Base-by-base conservation (phyloP, 2,888 invertebrate species). In the Conops quadrifasciatus region DNA sequence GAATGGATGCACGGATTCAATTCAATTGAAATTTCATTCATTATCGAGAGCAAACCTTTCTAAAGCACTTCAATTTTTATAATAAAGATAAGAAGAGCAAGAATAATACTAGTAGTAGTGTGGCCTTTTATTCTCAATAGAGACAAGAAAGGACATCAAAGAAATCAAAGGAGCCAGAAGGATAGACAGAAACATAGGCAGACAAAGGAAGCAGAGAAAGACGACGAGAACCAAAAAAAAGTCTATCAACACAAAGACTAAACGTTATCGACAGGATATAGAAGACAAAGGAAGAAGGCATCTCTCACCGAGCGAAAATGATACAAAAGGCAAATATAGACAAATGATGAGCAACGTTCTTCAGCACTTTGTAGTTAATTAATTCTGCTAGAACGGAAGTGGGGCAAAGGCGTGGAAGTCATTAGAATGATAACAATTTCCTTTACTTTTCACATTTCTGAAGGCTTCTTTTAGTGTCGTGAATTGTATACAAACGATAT, bases 391-490 rank as follows among this genome's bases (percentile, higher is more conserved):
- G 11, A 26, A 28, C 21, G 58, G 11, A 28, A 9, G 2, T 26
- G 58, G 15, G 26, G 1, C 28, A 28, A 53, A 58, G 24, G 16
- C 28, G 58, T 58, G 58, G 58, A 58, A 13, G 58, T 26, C 28
- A 15, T 58, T 58, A 58, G 15, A 58, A 24, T 26, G 58, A 28
- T 13, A 24, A 58, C 28, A 24, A 56, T 56, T 56, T 56, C 16
- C 2, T 26, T 26, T 24, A 26, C 26, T 24, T 56, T 26, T 56
- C 2, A 51, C 51, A 51, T 51, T 19, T 19, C 21, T 51, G 19
- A 7, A 21, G 51, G 21, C 21, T 51, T 21, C 13, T 51, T 51
- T 19, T 51, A 19, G 19, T 21, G 21, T 19, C 21, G 49, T 2
- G 19, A 51, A 51, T n/a, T n/a, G n/a, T n/a, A n/a, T n/a, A n/a